phyloP scores from a whole-genome alignment of 2,888 invertebrate genomes.

The Acanthosepion esculentum region DNA sequence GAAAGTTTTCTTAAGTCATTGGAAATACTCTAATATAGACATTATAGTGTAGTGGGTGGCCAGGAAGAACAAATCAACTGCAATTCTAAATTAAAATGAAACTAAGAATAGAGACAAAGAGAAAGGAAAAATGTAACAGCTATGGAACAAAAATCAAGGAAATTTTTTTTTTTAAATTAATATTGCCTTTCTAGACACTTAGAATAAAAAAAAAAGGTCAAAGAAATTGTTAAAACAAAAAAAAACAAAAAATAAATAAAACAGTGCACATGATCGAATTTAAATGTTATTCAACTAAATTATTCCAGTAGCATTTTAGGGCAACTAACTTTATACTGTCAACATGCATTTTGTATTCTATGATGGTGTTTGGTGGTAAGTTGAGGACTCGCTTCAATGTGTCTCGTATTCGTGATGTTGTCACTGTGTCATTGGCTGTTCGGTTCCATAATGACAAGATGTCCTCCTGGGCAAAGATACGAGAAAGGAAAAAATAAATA shows the following conservation, averaged over 20 bases:
- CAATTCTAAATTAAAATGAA: not conserved
- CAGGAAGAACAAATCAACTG: not conserved
- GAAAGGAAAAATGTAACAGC: not conserved
- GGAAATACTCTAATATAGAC: not conserved
- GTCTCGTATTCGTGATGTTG: conserved; percentile 93
- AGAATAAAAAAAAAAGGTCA: not conserved
- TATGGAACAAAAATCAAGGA: not conserved
- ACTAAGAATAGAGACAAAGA: not conserved
- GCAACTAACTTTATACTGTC: conserved; percentile 83
- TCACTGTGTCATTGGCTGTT: conserved; percentile 90
- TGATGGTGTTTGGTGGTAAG: conserved; percentile 90
- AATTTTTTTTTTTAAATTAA: not conserved
- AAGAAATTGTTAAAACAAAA: not conserved
- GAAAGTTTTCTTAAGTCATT: not conserved
- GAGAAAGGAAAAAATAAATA: not conserved
- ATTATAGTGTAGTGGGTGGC: not conserved
- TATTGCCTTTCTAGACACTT: not conserved
- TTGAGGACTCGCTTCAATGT: conserved; percentile 94
- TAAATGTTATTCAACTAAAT: not conserved
- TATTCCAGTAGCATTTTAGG: conserved; percentile 40
- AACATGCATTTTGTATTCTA: conserved; percentile 87
- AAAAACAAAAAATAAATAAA: not conserved
- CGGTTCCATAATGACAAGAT: conserved; percentile 97
- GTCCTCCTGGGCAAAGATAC: conserved; percentile 83
- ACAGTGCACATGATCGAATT: not conserved